Base-by-base conservation (phyloP, 30 jellyfish, hydroid and myxozoan species). In the Rhopilema esculentum region DNA sequence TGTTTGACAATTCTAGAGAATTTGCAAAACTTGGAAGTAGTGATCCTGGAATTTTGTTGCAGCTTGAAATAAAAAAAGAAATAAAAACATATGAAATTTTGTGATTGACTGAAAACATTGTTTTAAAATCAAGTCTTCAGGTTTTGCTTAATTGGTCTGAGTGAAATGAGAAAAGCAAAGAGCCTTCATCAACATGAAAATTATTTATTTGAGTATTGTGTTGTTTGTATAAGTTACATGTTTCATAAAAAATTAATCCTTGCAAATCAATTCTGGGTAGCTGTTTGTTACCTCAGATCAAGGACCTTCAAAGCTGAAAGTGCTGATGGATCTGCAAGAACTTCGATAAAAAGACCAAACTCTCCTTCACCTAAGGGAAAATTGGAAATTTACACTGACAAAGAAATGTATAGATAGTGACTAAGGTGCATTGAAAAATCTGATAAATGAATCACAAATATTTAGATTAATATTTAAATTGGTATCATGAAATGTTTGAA, bases 221-320 rank as follows among this genome's bases (percentile, higher is more conserved):
- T n/a, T n/a, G n/a, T n/a, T n/a, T n/a, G n/a, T n/a, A n/a, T n/a
- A n/a, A n/a, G n/a, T n/a, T n/a, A n/a, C n/a, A n/a, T n/a, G n/a
- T n/a, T n/a, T n/a, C n/a, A n/a, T n/a, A n/a, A n/a, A n/a, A n/a
- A n/a, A n/a, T n/a, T n/a, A n/a, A n/a, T n/a, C n/a, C n/a, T n/a
- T n/a, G n/a, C n/a, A n/a, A n/a, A n/a, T n/a, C n/a, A n/a, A n/a
- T n/a, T n/a, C n/a, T n/a, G n/a, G n/a, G n/a, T n/a, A n/a, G n/a
- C n/a, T 25, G 33, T 40, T 40, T 29, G 1, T 19, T 40, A 73
- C 84, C 84, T 40, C 20, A 73, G 70, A 40, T 73, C 69, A 73
- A 73, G 84, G 51, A 31, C 6, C 33, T 73, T 31, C 69, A 73
- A 19, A 29, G 84, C 84, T 12, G 84, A 73, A 30, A 73, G 84